Base-by-base conservation (phyloP, 2,113 vertebrate species). In the Calcarius ornatus region DNA sequence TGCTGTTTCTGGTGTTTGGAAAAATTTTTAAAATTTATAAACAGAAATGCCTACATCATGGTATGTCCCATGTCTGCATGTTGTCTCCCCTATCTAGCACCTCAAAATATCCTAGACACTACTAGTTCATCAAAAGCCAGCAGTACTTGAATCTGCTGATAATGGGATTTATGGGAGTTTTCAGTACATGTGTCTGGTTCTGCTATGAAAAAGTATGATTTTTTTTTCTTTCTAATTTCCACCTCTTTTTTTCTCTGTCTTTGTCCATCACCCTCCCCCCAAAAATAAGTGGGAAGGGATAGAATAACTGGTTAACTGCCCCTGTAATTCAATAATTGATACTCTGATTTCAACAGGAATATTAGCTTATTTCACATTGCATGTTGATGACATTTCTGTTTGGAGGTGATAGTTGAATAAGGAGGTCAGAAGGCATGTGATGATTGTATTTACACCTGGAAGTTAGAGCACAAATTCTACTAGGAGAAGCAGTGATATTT, bases 1-100 rank as follows among this genome's bases (percentile, higher is more conserved):
- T 99, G 98, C 97, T 99, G 99, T 97, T 99, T 99, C 97, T 99
- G 99, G 99, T 99, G 99, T 97, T 98, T 99, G 97, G 99, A 99
- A 96, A 99, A 97, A 97, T 97, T 99, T 96, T 98, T 99, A 90
- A 99, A 98, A 97, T 99, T 99, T 97, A 98, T 99, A 95, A 99
- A 99, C 98, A 98, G 98, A 98, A 99, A 99, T 80, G 99, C 99
- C 47, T 99, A 99, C 96, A 99, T 99, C 81, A 99, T 99, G 99
- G 99, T 99, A 97, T 97, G 98, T 97, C 83, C 48, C 3, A 0
- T 65, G 47, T 93, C 54, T 88, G 37, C 85, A 53, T 86, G 54
- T 78, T 75, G 7, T 73, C 71, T 89, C 37, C 31, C 53, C 37
- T 91, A 1, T 51, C 47, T 76, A 81, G 42, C n/a, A 27, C 69